Percentiles rank a stretch among this genome's conserved stretches.
phyloP scores from a whole-genome alignment of 2,888 invertebrate genomes.

The Oscheius sp. region DNA sequence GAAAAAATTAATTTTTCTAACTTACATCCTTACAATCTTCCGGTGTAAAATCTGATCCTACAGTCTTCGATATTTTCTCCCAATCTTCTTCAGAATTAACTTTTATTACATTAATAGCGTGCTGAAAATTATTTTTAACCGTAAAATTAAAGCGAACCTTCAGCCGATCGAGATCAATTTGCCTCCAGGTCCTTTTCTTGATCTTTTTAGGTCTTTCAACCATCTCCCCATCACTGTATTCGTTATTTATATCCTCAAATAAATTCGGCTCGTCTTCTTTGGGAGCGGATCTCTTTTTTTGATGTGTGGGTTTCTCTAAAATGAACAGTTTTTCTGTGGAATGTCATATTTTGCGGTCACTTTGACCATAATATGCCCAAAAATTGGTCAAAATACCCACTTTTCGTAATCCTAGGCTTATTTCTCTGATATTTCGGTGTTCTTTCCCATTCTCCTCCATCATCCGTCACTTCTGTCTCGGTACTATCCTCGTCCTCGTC shows the following conservation, averaged over 20 bases:
- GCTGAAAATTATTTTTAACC: neutral
- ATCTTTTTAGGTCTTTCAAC: neutral
- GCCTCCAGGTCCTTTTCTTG: conserved; percentile 6
- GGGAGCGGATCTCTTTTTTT: neutral
- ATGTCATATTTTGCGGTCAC: too few relatives aligned
- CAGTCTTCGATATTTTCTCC: neutral
- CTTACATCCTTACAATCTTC: conserved; percentile 9
- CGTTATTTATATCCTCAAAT: neutral
- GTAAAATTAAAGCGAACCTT: neutral
- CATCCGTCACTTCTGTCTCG: neutral
- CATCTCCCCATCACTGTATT: neutral
- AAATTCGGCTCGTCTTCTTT: neutral
- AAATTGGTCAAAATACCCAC: neutral
- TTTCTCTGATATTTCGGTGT: neutral
- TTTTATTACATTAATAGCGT: neutral
- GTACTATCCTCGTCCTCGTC: conserved; percentile 4
- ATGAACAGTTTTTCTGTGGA: neutral
- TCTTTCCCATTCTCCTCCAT: neutral
- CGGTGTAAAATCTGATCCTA: neutral
- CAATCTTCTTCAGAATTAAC: conserved; percentile 3
- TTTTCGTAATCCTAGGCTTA: neutral
- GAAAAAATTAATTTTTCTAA: too few relatives aligned
- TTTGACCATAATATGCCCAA: neutral
- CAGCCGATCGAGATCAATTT: neutral
- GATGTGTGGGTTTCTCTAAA: neutral